Conservation (phyloP, 2,797 vertebrate genomes). For the Spizella passerina region DNA sequence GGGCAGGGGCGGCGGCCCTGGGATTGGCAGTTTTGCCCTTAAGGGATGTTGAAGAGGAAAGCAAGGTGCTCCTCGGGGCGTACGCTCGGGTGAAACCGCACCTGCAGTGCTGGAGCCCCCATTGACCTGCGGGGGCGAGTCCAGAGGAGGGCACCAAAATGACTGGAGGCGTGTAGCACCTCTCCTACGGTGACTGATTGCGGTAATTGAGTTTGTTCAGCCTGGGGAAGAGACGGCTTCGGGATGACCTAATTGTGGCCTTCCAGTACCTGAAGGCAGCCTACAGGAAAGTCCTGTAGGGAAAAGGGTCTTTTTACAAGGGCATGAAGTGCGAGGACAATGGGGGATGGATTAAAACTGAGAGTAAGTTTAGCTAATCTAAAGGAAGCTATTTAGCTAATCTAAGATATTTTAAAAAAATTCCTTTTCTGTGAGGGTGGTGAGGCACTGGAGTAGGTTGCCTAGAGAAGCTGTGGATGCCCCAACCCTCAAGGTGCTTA, state of each 20-base stretch:
- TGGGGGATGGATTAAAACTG: not conserved
- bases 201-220: not conserved
- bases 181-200: rapidly evolving
- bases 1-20: not conserved
- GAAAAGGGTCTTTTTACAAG: not conserved
- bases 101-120: no score
- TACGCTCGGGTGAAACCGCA: not conserved
- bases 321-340: no score
- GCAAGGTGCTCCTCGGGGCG: rapidly evolving
- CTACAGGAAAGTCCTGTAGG: not conserved
- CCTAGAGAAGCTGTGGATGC: not conserved
- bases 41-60: not conserved
- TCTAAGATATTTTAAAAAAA: not conserved
- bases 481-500: not conserved
- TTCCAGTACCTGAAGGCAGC: not conserved
- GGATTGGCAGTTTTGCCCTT: rapidly evolving
- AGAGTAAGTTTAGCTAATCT: not conserved
- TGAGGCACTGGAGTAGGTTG: not conserved
- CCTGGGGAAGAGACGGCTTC: not conserved
- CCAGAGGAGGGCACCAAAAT: not conserved
- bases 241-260: not conserved
- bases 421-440: rapidly evolving
- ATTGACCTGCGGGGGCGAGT: not conserved
- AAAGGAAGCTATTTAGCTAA: not conserved
- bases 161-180: no score